Evolutionary conservation across 2,888 invertebrate genomes (phyloP), one percentile per base, ranked within the genome.

Genomic region (Morpho achilles): DNA sequence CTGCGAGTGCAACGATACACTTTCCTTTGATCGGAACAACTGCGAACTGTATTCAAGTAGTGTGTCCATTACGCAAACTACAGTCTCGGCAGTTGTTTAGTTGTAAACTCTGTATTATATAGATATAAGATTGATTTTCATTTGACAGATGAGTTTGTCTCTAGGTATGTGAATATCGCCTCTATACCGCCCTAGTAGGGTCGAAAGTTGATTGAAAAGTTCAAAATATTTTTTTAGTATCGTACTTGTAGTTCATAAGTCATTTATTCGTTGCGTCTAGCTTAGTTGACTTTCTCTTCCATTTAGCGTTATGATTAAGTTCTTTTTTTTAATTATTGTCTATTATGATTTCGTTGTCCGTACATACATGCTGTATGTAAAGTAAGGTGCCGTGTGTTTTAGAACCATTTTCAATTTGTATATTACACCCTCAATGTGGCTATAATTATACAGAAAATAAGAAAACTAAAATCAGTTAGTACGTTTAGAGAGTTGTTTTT

Each of bases 251-350:
- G 42, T 45, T 22, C 10, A 8, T 81, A 79, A 77, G 80, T 59
- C 72, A 78, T 71, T 77, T 66, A 68, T 67, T 64, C 65, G 63
- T 66, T 71, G 72, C 72, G 74, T 79, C 80, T 86, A 87, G 80
- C 72, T 88, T 84, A 88, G 82, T 85, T 87, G 82, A 81, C 78
- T 79, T 65, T 80, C 76, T 87, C 89, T 90, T 89, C 89, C 89
- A 89, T 81, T 82, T 82, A 87, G 76, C 70, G 71, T 79, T 76
- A 75, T 76, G 75, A 76, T 82, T 87, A 85, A 84, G 86, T 84
- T 87, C 84, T 84, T 77, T 80, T 79, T 76, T 74, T 68, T 74
- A 63, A 78, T 79, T 75, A 80, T 76, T 77, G 67, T 77, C 62
- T 77, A 77, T 55, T 55, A 55, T 50, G 55, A 82, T 84, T 79